phyloP scores from a whole-genome alignment of 1,140 invertebrate species.

The Ceratosolen fusciceps region DNA sequence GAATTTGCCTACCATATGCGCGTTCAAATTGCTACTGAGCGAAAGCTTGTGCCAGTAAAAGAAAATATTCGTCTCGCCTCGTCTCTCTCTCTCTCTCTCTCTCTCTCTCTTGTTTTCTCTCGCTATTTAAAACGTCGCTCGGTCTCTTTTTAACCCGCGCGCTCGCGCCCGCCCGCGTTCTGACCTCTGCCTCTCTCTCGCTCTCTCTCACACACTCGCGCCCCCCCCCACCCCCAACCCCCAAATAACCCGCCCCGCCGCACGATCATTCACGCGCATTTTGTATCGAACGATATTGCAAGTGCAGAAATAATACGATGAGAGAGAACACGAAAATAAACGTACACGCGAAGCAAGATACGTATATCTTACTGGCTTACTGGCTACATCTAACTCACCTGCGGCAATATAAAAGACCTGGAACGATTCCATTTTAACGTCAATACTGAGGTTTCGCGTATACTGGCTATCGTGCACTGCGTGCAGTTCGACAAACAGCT shows the following conservation, averaged over 20 bases:
- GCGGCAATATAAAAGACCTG: not conserved
- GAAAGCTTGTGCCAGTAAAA: conserved; percentile 12
- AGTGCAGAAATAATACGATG: not conserved
- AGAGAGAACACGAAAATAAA: conserved; percentile 4
- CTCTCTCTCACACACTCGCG: not conserved
- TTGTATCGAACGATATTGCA: no score
- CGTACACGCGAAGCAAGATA: not conserved
- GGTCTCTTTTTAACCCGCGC: no score
- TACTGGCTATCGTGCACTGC: not conserved
- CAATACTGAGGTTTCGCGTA: not conserved
- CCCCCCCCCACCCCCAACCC: not conserved
- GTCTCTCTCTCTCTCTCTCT: not conserved
- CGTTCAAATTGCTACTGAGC: conserved; percentile 20
- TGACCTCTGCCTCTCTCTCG: not conserved
- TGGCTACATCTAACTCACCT: not conserved
- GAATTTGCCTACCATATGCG: not conserved
- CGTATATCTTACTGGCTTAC: not conserved
- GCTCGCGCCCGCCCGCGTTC: no score
- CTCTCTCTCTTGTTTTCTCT: not conserved
- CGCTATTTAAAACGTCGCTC: not conserved
- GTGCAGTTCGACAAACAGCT: not conserved
- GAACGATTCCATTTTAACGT: conserved; percentile 1
- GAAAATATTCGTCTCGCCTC: conserved; percentile 12
- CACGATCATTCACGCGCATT: no score
- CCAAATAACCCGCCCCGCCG: no score